A percentile compares a stretch with the other conserved stretches of the same genome.
These are phyloP conservation scores for Acanthochromis polyacanthus DNA, from an alignment of 2,113 vertebrate genomes.

Conservation along the genomic window DNA sequence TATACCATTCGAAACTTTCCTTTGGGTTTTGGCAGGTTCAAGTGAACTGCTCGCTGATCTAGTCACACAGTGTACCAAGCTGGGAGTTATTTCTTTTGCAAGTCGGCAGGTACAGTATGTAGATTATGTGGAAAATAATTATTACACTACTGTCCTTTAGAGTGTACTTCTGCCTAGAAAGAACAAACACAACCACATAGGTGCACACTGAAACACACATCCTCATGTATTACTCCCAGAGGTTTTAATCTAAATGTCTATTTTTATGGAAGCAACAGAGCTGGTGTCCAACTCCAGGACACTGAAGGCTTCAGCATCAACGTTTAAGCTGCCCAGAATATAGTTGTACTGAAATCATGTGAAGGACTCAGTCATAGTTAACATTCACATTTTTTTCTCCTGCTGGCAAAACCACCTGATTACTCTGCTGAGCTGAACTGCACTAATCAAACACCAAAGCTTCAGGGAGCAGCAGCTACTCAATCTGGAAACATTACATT, in stretches of 20 bases:
- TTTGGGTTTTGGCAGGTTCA: no score
- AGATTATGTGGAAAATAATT: no score
- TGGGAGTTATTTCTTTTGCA: no score
- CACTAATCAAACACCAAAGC: conserved; percentile 33
- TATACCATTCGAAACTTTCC: no score
- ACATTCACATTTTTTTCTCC: background rate
- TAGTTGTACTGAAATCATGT: conserved; percentile 8
- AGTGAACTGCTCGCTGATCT: no score
- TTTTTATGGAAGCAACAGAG: conserved; percentile 7
- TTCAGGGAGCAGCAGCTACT: conserved; percentile 21
- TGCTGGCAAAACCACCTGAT: conserved; percentile 36
- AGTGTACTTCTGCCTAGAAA: no score
- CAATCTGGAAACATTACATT: background rate
- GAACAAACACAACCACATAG: no score
- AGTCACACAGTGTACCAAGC: no score
- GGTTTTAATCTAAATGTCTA: conserved; percentile 21
- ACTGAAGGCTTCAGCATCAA: conserved; percentile 14
- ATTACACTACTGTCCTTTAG: no score
- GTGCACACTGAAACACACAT: background rate
- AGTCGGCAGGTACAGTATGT: no score
- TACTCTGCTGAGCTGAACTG: conserved; percentile 4
- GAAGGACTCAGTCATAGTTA: conserved; percentile 30
- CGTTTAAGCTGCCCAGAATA: conserved; percentile 10
- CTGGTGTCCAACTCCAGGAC: background rate
- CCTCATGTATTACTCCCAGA: conserved; percentile 14